Evolutionary conservation across 2,888 invertebrate genomes (phyloP).

Genomic region (Onthophagus sagittarius): DNA sequence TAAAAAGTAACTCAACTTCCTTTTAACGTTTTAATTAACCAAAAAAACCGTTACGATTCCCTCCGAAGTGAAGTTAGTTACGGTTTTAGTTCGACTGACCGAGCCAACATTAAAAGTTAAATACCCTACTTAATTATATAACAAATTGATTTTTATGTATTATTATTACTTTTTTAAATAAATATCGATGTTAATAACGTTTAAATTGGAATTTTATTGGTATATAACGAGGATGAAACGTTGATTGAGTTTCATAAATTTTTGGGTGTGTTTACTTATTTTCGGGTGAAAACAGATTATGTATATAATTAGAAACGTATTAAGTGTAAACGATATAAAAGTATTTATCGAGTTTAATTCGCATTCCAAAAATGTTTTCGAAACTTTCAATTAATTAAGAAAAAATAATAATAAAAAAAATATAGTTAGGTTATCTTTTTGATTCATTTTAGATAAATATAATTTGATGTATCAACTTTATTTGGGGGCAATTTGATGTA

Average conservation of each 20-base stretch:
- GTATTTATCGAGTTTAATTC: background rate
- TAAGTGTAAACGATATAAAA: background rate
- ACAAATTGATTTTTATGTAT: background rate
- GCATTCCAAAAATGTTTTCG: background rate
- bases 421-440: too few relatives aligned
- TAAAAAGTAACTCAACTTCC: conserved; percentile 37
- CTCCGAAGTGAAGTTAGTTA: conserved; percentile 31
- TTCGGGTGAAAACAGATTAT: background rate
- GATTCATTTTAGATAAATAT: too few relatives aligned
- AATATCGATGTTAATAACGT: background rate
- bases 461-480: too few relatives aligned
- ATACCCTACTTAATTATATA: background rate
- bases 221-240: background rate
- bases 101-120: background rate
- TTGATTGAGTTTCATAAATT: background rate
- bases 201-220: background rate
- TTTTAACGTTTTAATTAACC: conserved; percentile 25
- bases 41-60: conserved; percentile 35
- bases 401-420: too few relatives aligned
- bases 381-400: too few relatives aligned
- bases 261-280: background rate
- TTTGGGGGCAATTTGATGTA: too few relatives aligned
- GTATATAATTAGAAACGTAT: background rate
- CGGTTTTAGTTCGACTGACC: background rate
- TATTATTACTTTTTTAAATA: background rate